Percentiles rank a stretch among this genome's conserved stretches.
phyloP scores from a whole-genome alignment of 2,113 vertebrate genomes.

The Trematocara variabile region DNA sequence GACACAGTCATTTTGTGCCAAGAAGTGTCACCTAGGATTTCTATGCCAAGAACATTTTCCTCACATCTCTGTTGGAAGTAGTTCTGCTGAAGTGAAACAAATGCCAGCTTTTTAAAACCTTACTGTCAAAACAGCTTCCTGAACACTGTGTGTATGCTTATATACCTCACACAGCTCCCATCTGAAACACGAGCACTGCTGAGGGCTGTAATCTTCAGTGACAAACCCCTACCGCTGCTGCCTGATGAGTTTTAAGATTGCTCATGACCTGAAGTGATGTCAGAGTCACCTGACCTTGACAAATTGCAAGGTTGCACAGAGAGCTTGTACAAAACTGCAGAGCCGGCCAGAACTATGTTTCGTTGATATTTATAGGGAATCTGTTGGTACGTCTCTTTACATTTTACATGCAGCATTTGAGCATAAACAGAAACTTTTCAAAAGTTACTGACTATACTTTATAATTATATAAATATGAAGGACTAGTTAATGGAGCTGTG shows the following conservation, averaged over 20 bases:
- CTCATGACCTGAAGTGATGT: background rate
- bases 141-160: background rate
- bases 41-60: background rate
- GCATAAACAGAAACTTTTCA: background rate
- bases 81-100: background rate
- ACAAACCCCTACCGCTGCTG: background rate
- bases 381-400: background rate
- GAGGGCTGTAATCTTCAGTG: background rate
- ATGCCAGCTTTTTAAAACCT: background rate
- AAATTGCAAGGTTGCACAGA: background rate
- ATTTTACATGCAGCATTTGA: background rate
- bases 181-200: background rate
- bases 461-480: background rate
- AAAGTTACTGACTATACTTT: background rate
- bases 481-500: background rate
- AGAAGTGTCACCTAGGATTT: background rate
- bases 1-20: background rate
- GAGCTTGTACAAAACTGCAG: background rate
- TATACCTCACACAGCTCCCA: background rate
- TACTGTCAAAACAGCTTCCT: background rate
- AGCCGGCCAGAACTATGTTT: background rate
- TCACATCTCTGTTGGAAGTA: background rate
- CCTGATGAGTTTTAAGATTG: background rate
- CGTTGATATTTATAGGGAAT: background rate
- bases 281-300: background rate